Percentiles rank a stretch among this genome's conserved stretches.
Conservation (phyloP, 53 echinoderm and acorn worm genomes). For the Paracentrotus lividus region DNA sequence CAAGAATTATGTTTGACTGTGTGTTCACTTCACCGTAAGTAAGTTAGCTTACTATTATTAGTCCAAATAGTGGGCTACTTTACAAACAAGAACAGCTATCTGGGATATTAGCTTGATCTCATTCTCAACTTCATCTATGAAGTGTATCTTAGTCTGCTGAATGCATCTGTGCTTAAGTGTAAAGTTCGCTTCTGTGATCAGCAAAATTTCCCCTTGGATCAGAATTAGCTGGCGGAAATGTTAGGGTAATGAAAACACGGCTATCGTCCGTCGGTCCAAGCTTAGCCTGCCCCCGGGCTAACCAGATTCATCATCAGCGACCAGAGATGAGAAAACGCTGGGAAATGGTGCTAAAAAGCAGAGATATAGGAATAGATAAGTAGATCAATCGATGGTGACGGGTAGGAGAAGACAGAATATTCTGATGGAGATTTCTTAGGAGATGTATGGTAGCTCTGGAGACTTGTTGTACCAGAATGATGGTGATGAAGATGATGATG, state of each 20-base stretch:
- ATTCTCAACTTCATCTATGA: no score
- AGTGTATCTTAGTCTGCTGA: no score
- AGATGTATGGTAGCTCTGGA: background rate
- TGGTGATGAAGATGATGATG: no score
- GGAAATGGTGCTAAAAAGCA: constrained; percentile 45
- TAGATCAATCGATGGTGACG: constrained; percentile 43
- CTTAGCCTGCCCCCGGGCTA: constrained; percentile 27
- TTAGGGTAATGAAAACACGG: background rate
- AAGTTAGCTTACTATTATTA: no score
- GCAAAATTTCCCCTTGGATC: background rate
- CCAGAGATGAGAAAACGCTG: constrained; percentile 8
- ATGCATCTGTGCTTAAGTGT: background rate
- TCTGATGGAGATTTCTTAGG: constrained; percentile 18
- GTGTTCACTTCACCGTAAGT: no score
- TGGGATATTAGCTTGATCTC: background rate
- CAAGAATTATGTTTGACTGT: no score
- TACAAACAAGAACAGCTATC: background rate
- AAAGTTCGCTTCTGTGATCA: background rate
- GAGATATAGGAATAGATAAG: constrained; percentile 19
- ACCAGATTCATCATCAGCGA: constrained; percentile 29
- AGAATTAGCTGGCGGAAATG: background rate
- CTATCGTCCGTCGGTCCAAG: background rate
- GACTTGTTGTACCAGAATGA: background rate
- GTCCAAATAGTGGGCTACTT: background rate
- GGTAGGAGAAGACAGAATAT: background rate